Conservation (phyloP, 2,888 invertebrate species). For the Dryomyza anilis region DNA sequence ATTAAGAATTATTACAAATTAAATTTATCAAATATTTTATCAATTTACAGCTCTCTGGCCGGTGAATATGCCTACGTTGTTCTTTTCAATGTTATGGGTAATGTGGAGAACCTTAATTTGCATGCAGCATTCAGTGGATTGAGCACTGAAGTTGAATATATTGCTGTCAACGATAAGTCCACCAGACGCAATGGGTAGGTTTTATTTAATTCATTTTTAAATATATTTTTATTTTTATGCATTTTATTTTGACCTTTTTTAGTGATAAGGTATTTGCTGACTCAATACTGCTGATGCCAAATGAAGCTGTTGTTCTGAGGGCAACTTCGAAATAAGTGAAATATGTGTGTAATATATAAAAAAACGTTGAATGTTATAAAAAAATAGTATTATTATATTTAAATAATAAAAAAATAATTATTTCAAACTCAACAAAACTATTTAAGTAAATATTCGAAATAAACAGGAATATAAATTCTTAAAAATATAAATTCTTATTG, state of each 20-base stretch:
- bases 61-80: slow-evolving; percentile 57
- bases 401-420: no score
- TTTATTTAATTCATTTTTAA: not conserved
- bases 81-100: slow-evolving; percentile 61
- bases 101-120: slow-evolving; percentile 57
- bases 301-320: slow-evolving; percentile 52
- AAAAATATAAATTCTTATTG: no score
- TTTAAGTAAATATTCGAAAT: no score
- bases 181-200: slow-evolving; percentile 48
- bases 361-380: not conserved
- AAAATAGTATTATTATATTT: no score
- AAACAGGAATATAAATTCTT: no score
- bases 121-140: slow-evolving; percentile 43
- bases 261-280: slow-evolving; percentile 47
- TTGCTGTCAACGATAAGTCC: slow-evolving; percentile 50
- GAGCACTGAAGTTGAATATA: slow-evolving; percentile 43
- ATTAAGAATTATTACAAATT: no score
- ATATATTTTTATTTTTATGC: not conserved
- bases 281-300: slow-evolving; percentile 49
- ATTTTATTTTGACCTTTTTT: slow-evolving; percentile 20
- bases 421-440: no score
- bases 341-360: not conserved
- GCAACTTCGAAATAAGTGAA: slow-evolving; percentile 34
- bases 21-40: no score
- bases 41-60: slow-evolving; percentile 41